Evolutionary conservation across 2,113 vertebrate species (phyloP).

Genomic region (Lucifuga dentata): DNA sequence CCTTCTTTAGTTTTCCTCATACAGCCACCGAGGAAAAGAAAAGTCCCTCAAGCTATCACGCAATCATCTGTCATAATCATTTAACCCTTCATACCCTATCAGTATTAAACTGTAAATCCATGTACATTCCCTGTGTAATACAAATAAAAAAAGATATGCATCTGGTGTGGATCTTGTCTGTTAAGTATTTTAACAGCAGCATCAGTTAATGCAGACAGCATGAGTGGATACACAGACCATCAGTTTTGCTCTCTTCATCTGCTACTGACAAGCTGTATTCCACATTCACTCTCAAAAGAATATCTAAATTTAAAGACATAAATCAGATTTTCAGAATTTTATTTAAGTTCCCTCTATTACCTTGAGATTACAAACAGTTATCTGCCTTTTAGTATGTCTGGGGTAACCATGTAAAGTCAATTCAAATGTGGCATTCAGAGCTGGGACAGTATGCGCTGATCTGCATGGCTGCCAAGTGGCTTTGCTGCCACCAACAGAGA

Average conservation of each 20-base stretch:
- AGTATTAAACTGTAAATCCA: slow-evolving; percentile 26
- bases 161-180: slow-evolving; percentile 11
- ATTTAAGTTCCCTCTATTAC: slow-evolving; percentile 44
- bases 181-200: slow-evolving; percentile 12
- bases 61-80: slow-evolving; percentile 57
- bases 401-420: slow-evolving; percentile 40
- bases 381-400: slow-evolving; percentile 13
- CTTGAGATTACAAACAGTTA: slow-evolving; percentile 39
- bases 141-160: slow-evolving; percentile 25
- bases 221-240: not conserved
- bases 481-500: slow-evolving; percentile 30
- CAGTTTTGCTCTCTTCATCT: not conserved
- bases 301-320: slow-evolving; percentile 43
- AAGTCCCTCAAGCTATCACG: slow-evolving; percentile 32
- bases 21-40: slow-evolving; percentile 30
- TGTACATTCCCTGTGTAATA: slow-evolving; percentile 1
- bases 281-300: slow-evolving; percentile 4
- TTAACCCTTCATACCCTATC: slow-evolving; percentile 18
- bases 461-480: not conserved
- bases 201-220: slow-evolving; percentile 5
- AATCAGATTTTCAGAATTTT: slow-evolving; percentile 1
- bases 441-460: slow-evolving; percentile 2
- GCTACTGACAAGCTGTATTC: slow-evolving; percentile 12
- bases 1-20: slow-evolving; percentile 9
- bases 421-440: slow-evolving; percentile 52